These are phyloP conservation scores for Moxostoma hubbsi DNA, from an alignment of 2,797 vertebrate species.

Conservation along the genomic window DNA sequence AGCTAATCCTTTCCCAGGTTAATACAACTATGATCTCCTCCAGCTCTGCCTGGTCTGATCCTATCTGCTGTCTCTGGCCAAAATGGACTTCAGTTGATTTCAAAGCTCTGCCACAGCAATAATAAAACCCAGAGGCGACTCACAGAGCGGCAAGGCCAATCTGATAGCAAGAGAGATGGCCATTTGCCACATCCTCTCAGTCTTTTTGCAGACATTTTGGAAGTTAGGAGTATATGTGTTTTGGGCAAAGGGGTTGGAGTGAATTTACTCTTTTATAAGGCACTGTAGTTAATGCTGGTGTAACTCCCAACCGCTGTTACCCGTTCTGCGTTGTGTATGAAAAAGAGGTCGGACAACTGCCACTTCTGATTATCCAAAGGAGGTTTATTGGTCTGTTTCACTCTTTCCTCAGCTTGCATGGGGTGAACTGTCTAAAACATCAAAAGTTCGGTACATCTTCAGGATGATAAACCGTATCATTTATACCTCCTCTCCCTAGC, in stretches of 20 bases:
- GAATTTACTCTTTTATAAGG: constrained; percentile 55
- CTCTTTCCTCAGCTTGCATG: too few species aligned
- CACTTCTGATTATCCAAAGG: too few species aligned
- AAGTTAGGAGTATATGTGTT: constrained; percentile 55
- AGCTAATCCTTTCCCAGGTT: constrained; percentile 83
- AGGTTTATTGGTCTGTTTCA: too few species aligned
- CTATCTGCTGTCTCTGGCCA: constrained; percentile 71
- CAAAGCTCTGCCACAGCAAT: constrained; percentile 77
- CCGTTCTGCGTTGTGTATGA: too few species aligned
- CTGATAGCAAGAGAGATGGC: constrained; percentile 79
- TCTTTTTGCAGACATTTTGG: constrained; percentile 74
- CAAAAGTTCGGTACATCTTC: too few species aligned
- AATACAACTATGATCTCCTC: constrained; percentile 83
- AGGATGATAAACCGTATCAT: too few species aligned
- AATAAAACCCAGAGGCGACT: constrained; percentile 64
- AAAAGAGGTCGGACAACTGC: too few species aligned
- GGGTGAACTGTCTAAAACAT: too few species aligned
- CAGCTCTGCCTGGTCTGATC: constrained; percentile 77
- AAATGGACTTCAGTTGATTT: constrained; percentile 82
- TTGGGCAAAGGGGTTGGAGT: constrained; percentile 63
- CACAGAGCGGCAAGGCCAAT: constrained; percentile 65
- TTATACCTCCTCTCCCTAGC: too few species aligned
- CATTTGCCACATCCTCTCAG: constrained; percentile 79
- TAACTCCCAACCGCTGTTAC: too few species aligned
- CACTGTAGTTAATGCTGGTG: too few species aligned